Evolutionary conservation across 2,888 invertebrate species (phyloP), one percentile per base, ranked within the genome.

Genomic region (Cephus nigrinus): DNA sequence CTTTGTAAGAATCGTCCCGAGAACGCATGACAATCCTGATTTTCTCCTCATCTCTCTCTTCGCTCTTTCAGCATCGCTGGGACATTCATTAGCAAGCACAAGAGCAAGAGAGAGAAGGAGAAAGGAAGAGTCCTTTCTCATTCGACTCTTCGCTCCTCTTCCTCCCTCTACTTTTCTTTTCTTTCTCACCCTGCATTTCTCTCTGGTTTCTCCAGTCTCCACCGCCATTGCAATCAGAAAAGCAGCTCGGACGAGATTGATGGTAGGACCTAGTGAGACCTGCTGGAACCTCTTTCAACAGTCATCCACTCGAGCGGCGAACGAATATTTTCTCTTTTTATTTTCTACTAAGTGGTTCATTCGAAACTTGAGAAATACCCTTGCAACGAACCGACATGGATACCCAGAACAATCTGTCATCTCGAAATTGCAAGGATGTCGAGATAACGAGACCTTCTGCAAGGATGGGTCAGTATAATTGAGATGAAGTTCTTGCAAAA

Each of bases 241-340:
- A 68, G 74, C 69, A 75, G 75, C 75, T 36, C 74, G 40, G 31
- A 33, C 31, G 69, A 75, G 77, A 77, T 77, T 75, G 77, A 77
- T 77, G 77, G 75, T 75, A 55, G 75, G 55, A 71, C 32, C 75
- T 34, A 33, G 31, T 34, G 33, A 71, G 71, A 23, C 55, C 55
- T 55, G 55, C 55, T 55, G 55, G 71, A 34, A 74, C 34, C 77
- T 40, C 73, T 74, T 74, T 74, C 68, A 68, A 74, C 74, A 74
- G 71, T 35, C 32, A 34, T 68, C 77, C 69, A 33, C 31, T 77
- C 23, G 55, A 55, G 55, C 55, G 23, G 55, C 55, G 55, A 55
- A 55, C 74, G 73, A 75, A 75, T 76, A 78, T 78, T 78, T 68
- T n/a, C 40, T 55, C 55, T 75, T 78, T 78, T 78, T 78, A 75